Evolutionary conservation across 37 sponge, comb jelly and placozoan species (phyloP), one percentile per base, ranked within the genome.

Genomic region (Theonella swinhoei): DNA sequence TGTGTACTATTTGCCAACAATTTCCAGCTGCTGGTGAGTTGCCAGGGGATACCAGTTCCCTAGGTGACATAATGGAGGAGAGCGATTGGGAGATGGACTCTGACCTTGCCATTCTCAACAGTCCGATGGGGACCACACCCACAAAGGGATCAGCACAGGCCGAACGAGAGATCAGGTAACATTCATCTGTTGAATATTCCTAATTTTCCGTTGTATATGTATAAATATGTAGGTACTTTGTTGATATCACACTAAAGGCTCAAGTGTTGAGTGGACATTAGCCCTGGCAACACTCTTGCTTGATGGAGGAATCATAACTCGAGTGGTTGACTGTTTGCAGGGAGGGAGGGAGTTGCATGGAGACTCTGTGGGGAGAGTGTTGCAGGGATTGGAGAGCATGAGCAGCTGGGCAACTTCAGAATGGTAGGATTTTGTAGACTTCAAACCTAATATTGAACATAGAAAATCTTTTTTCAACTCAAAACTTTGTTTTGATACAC

Each of bases 91-190:
- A 91, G 19, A 24, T 83, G 42, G 68, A 76, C 70, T 74, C 75
- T 41, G 77, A 80, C n/a, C 72, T 79, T 80, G 43, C 81, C 29
- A n/a, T 86, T 40, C 64, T 71, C 47, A 76, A 61, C 36, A 72
- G 77, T 41, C 34, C 32, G 0, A 11, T 37, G 39, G 5, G 62
- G 66, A 40, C 78, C 60, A 31, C 77, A 24, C n/a, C 66, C 17
- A 36, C 42, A 43, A 82, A 68, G 33, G 67, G 79, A 22, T 76
- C 90, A 7, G 37, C 74, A 14, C 87, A 83, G 41, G 60, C 90
- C 17, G 94, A 93, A 41, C 78, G 77, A 19, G 94, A 93, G 40
- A 81, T 93, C 24, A 88, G 90, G 89, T 93, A 77, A 35, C n/a
- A n/a, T n/a, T n/a, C n/a, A n/a, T n/a, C n/a, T n/a, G n/a, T n/a